A percentile compares a stretch with the other conserved stretches of the same genome.
phyloP scores from a whole-genome alignment of 2,888 invertebrate species.

The Oxyteleia sp. region DNA sequence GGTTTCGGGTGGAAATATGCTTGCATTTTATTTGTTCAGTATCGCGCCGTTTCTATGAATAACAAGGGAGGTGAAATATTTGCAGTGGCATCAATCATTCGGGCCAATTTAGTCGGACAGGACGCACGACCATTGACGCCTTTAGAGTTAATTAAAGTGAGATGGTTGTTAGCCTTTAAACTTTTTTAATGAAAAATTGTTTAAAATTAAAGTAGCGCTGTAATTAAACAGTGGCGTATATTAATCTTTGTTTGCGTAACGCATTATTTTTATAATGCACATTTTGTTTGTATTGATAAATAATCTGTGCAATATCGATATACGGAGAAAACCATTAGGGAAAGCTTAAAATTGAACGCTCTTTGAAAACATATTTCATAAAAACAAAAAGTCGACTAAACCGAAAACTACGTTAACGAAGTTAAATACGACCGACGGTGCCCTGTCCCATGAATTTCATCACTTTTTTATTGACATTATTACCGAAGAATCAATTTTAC shows the following conservation, averaged over 20 bases:
- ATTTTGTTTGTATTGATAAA: neutral
- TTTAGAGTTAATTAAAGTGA: constrained; percentile 63
- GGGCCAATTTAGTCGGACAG: constrained; percentile 58
- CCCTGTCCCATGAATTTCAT: constrained; percentile 34
- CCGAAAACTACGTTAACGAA: constrained; percentile 33
- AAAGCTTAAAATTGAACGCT: constrained; percentile 21
- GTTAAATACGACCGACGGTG: constrained; percentile 30
- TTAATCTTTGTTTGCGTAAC: no score
- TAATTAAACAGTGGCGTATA: neutral
- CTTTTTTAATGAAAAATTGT: constrained; percentile 47
- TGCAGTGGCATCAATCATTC: constrained; percentile 64
- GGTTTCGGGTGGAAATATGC: constrained; percentile 9
- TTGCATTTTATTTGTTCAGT: constrained; percentile 43
- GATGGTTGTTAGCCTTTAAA: constrained; percentile 47
- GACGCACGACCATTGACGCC: constrained; percentile 55
- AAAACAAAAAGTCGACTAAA: constrained; percentile 9
- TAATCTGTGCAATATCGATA: neutral
- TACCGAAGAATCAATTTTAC: constrained; percentile 37
- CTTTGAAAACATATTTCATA: constrained; percentile 22
- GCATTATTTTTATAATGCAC: no score
- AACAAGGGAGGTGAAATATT: constrained; percentile 56
- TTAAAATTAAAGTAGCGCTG: constrained; percentile 5
- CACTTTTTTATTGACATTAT: constrained; percentile 43
- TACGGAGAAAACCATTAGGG: neutral
- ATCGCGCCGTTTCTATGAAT: constrained; percentile 57